phyloP scores from a whole-genome alignment of 2,113 vertebrate species.

The Prionailurus viverrinus region DNA sequence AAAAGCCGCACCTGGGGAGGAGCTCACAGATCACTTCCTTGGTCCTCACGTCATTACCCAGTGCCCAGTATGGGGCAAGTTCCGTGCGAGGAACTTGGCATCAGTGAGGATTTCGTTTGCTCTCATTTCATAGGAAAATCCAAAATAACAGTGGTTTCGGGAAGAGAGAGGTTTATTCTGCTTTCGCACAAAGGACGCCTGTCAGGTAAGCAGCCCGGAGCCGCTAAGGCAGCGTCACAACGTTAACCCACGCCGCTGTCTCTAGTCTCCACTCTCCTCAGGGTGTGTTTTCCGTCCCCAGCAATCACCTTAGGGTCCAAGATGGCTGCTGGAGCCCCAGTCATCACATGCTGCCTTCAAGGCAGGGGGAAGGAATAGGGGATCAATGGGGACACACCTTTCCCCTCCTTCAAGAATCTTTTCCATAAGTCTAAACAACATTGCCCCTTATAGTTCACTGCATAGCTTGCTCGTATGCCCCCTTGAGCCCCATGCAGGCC shows the following conservation, averaged over 20 bases:
- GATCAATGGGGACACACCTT: not conserved
- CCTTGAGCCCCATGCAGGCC: fast-evolving
- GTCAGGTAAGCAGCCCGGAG: not conserved
- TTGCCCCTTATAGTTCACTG: not conserved
- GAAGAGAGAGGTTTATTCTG: not conserved
- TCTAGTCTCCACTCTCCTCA: not conserved
- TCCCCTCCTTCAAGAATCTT: not conserved
- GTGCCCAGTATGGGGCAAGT: too few species aligned
- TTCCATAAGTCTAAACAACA: not conserved
- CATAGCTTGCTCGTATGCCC: not conserved
- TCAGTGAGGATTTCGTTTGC: not conserved
- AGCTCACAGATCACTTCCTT: not conserved
- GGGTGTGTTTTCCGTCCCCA: too few species aligned
- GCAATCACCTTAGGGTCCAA: not conserved
- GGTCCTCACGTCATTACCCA: not conserved
- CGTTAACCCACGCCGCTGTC: not conserved
- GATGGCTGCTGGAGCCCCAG: not conserved
- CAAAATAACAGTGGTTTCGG: not conserved
- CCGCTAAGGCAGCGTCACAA: fast-evolving
- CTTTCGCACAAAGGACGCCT: not conserved
- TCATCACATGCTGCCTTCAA: not conserved
- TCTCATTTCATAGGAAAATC: not conserved
- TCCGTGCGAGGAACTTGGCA: not conserved
- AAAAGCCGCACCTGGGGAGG: not conserved
- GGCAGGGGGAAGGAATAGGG: not conserved